These are phyloP conservation scores for Glaucopsyche alexis DNA, from an alignment of 2,888 invertebrate genomes.

Conservation along the genomic window DNA sequence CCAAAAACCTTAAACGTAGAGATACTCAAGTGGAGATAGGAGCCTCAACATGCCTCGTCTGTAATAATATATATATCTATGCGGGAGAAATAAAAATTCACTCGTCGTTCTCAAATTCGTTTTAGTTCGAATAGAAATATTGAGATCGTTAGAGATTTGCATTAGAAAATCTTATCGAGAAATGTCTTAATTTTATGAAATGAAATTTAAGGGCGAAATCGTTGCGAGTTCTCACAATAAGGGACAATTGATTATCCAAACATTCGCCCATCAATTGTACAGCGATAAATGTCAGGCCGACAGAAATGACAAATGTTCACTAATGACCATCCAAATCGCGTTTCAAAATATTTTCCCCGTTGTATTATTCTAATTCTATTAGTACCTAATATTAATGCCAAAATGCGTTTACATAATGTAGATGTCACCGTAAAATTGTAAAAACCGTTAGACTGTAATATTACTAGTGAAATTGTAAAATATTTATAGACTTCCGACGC, in stretches of 20 bases:
- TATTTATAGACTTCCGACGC: no score
- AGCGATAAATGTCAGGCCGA: conserved; percentile 52
- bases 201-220: conserved; percentile 25
- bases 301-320: conserved; percentile 42
- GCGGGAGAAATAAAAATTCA: no score
- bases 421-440: no score
- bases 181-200: conserved; percentile 21
- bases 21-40: no score
- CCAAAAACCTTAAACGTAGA: no score
- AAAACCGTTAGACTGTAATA: no score
- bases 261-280: conserved; percentile 60
- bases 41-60: no score
- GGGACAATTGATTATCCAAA: conserved; percentile 38
- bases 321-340: conserved; percentile 37
- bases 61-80: no score
- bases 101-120: no score
- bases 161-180: conserved; percentile 5
- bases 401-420: background rate
- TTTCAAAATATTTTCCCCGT: conserved; percentile 27
- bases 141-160: background rate
- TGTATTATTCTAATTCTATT: conserved; percentile 8
- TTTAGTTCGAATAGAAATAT: background rate
- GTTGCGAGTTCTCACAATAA: conserved; percentile 32
- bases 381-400: background rate
- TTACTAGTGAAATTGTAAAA: no score